Conservation (phyloP, 1,140 invertebrate genomes). For the Papilio machaon region DNA sequence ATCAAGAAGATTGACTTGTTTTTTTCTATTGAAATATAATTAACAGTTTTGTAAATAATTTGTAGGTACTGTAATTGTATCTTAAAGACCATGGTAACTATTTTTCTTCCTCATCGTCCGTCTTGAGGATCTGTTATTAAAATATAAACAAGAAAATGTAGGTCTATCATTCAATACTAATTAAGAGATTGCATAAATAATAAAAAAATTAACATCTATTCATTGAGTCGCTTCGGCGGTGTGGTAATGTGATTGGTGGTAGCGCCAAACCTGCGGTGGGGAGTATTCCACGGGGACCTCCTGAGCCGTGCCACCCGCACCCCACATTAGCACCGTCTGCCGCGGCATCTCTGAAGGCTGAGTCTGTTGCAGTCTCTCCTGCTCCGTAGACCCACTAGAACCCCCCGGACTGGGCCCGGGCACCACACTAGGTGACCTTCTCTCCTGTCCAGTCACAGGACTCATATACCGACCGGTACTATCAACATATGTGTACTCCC, state of each 20-base stretch:
- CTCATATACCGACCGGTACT: constrained; percentile 73
- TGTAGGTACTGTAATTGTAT: background rate
- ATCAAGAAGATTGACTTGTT: too few relatives aligned
- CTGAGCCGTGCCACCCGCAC: constrained; percentile 79
- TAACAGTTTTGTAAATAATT: too few relatives aligned
- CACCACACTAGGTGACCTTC: constrained; percentile 82
- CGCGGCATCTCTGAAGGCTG: constrained; percentile 85
- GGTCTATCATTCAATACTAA: constrained; percentile 9
- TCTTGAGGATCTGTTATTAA: constrained; percentile 37
- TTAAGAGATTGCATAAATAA: constrained; percentile 43
- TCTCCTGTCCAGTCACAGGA: constrained; percentile 71
- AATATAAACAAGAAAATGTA: constrained; percentile 29
- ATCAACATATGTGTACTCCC: constrained; percentile 82
- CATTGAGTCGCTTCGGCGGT: constrained; percentile 78
- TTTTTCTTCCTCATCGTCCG: constrained; percentile 23
- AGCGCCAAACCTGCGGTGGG: constrained; percentile 78
- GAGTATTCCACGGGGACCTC: constrained; percentile 75
- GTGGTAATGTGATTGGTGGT: constrained; percentile 76
- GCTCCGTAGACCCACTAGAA: constrained; percentile 69
- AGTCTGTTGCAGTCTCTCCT: constrained; percentile 67
- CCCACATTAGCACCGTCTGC: constrained; percentile 95
- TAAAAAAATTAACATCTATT: constrained; percentile 56
- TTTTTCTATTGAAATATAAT: too few relatives aligned
- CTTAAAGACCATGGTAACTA: constrained; percentile 33
- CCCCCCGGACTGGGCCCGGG: constrained; percentile 72